Evolutionary conservation across 2,888 invertebrate species (phyloP), one percentile per base, ranked within the genome.

Genomic region (Andrena minutula): DNA sequence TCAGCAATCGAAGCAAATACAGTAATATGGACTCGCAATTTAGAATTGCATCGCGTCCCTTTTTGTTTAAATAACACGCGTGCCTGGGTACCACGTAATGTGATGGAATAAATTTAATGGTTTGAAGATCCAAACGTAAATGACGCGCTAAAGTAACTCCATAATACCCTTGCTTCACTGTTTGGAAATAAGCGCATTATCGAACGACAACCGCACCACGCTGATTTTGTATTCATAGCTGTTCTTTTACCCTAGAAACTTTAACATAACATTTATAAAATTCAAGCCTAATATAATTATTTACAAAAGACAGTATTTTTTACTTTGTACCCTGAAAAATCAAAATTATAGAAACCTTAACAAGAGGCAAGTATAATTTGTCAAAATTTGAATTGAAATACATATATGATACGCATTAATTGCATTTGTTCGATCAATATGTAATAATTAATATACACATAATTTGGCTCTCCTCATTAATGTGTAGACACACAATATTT

Each of bases 31-130:
- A 1, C 12, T 4, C 41, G 41, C 41, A 16, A 41, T 16, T 41
- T 4, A 4, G 16, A 41, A 41, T 41, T 41, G 16, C 12, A 41
- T 4, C 16, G 23, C 10, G 23, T 23, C 23, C 56, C 10, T 60
- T 30, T n/a, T 60, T 35, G n/a, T 32, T 20, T 35, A n/a, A 61
- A 7, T 35, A 35, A 32, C 61, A n/a, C 10, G 56, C 20, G 32
- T 20, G 61, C 32, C 8, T 61, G 32, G 7, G 4, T 16, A 7
- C n/a, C 16, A 30, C 32, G 5, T 61, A 7, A 28, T 32, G 16
- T 10, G 61, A 49, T 70, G 58, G 72, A 65, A 78, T 85, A 82
- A 41, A 85, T 78, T 78, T 81, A 65, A 81, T 72, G 80, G 75
- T 68, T 75, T 70, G 30, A 53, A 68, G 81, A 56, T 66, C 58